These are phyloP conservation scores for Xenops minutus DNA, from an alignment of 2,797 vertebrate species.

Conservation along the genomic window DNA sequence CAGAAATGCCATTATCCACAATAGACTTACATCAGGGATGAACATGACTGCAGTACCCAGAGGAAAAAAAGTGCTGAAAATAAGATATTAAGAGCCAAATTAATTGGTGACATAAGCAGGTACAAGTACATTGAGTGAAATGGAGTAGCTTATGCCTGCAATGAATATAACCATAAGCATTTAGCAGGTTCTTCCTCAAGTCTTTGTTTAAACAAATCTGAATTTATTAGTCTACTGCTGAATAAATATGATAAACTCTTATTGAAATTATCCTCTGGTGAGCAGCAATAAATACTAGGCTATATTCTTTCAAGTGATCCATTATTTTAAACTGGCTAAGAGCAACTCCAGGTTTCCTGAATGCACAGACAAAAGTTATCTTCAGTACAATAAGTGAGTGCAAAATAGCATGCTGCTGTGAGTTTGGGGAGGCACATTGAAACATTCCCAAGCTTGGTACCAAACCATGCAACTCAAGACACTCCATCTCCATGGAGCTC, in stretches of 20 bases:
- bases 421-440: not conserved
- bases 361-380: not conserved
- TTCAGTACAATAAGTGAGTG: not conserved
- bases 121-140: conserved; percentile 28
- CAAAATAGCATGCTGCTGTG: accelerated
- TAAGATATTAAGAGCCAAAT: conserved; percentile 51
- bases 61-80: conserved; percentile 24
- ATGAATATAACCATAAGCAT: not conserved
- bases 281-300: conserved; percentile 56
- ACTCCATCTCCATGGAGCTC: not conserved
- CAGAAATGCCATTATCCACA: conserved; percentile 25
- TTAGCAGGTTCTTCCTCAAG: conserved; percentile 15
- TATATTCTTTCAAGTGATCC: conserved; percentile 46
- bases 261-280: conserved; percentile 59
- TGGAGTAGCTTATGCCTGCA: conserved; percentile 23
- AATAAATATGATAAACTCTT: conserved; percentile 66
- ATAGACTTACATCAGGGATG: not conserved
- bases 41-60: not conserved
- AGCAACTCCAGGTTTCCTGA: conserved; percentile 13
- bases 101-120: conserved; percentile 51
- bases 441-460: not conserved
- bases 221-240: conserved; percentile 57
- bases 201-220: conserved; percentile 60
- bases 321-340: conserved; percentile 50
- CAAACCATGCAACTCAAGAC: not conserved